Percentiles rank a stretch among this genome's conserved stretches.
These are phyloP conservation scores for Myoxocephalus aenaeus DNA, from an alignment of 2,797 vertebrate species.

Conservation along the genomic window DNA sequence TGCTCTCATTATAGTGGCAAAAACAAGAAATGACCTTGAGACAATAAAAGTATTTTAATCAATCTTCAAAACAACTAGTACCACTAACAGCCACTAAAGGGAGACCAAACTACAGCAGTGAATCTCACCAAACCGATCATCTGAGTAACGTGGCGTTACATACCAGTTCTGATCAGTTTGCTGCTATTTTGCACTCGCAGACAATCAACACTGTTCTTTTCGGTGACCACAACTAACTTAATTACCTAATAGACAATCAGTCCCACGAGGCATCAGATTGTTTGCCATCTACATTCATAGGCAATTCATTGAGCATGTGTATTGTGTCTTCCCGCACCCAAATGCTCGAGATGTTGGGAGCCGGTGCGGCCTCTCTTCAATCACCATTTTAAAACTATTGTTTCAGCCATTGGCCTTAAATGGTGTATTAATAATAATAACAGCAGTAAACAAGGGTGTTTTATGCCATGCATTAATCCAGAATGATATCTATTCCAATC, in stretches of 20 bases:
- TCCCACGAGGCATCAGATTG: too few relatives aligned
- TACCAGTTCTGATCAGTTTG: neutral
- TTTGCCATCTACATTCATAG: too few relatives aligned
- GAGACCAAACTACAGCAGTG: neutral
- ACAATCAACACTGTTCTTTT: too few relatives aligned
- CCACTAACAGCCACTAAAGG: neutral
- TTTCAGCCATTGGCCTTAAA: neutral
- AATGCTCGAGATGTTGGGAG: neutral
- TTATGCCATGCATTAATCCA: neutral
- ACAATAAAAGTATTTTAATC: neutral
- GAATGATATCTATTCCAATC: neutral
- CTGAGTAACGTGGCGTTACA: neutral
- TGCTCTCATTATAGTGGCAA: neutral
- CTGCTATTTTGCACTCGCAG: neutral
- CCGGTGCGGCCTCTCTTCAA: neutral
- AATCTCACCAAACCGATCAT: neutral
- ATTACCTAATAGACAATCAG: neutral
- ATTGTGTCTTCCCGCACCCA: neutral
- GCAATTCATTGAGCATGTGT: neutral
- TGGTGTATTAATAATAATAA: neutral
- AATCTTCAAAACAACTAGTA: neutral
- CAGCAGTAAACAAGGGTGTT: neutral
- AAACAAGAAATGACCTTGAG: neutral
- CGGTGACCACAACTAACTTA: neutral
- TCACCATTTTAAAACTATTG: neutral